Conservation (phyloP, 1,140 invertebrate genomes). For the Drosophila azteca region DNA sequence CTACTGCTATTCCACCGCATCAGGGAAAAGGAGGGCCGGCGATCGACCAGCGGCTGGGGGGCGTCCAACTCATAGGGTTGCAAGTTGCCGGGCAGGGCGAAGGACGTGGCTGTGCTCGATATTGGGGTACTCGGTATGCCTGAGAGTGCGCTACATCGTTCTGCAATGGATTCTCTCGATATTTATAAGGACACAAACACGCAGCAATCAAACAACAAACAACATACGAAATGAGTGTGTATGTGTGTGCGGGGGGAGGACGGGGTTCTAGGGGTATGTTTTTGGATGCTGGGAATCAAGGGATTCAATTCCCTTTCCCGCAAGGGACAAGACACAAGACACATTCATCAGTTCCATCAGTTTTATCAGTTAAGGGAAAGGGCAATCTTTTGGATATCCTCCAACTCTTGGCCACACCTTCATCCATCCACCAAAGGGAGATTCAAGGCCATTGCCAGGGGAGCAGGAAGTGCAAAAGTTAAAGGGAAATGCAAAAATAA, state of each 20-base stretch:
- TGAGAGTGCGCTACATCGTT: slow-evolving; percentile 85
- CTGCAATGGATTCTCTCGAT: slow-evolving; percentile 82
- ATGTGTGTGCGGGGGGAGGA: slow-evolving; percentile 1
- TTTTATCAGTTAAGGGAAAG: not conserved
- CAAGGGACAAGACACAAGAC: slow-evolving; percentile 59
- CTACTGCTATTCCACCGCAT: slow-evolving; percentile 83
- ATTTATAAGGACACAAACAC: slow-evolving; percentile 74
- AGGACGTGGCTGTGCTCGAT: slow-evolving; percentile 74
- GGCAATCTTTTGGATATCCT: slow-evolving; percentile 17
- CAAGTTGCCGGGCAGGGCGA: slow-evolving; percentile 67
- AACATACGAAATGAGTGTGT: slow-evolving; percentile 24
- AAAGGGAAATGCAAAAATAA: slow-evolving; percentile 42
- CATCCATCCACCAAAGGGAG: not conserved
- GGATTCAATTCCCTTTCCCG: slow-evolving; percentile 6
- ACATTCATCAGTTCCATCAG: slow-evolving; percentile 54
- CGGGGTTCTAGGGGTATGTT: slow-evolving; percentile 8
- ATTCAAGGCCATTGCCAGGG: slow-evolving; percentile 62
- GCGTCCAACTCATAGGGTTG: slow-evolving; percentile 84
- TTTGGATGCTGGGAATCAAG: not conserved
- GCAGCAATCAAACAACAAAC: slow-evolving; percentile 45
- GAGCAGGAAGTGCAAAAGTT: slow-evolving; percentile 13
- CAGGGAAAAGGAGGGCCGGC: slow-evolving; percentile 84
- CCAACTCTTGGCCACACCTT: not conserved
- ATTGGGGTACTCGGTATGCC: slow-evolving; percentile 82
- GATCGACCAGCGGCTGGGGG: slow-evolving; percentile 85